These are phyloP conservation scores for Meliscaeva auricollis DNA, from an alignment of 2,888 invertebrate species.

Conservation along the genomic window DNA sequence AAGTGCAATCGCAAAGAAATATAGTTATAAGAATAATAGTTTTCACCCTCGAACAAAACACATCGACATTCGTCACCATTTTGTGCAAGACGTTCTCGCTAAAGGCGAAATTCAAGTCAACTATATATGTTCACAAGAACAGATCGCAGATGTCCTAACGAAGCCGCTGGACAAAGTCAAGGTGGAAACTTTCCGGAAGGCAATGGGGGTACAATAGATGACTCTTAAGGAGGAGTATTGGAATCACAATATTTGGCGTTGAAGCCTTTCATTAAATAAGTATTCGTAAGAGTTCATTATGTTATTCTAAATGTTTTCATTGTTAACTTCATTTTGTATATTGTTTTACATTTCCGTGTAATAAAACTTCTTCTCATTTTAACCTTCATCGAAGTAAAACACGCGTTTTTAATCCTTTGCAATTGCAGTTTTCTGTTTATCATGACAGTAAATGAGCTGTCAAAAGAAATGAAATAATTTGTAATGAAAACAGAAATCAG, in stretches of 20 bases:
- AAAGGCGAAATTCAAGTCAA: slow-evolving; percentile 3
- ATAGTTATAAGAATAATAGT: neutral
- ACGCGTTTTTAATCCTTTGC: no score
- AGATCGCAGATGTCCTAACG: neutral
- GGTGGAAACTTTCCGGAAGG: slow-evolving; percentile 1
- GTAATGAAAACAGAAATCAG: no score
- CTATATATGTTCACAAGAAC: slow-evolving; percentile 4
- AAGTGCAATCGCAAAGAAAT: neutral
- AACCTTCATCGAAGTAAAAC: no score
- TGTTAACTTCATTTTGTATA: no score
- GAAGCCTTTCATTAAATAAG: no score
- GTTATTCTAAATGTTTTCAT: no score
- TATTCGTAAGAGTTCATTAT: no score
- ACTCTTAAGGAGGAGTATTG: neutral
- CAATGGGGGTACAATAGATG: neutral
- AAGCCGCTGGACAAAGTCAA: slow-evolving; percentile 2
- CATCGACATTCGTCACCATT: slow-evolving; percentile 11
- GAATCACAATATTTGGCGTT: neutral
- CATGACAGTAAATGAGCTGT: no score
- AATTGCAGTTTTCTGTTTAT: no score
- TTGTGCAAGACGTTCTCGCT: neutral
- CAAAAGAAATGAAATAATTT: no score
- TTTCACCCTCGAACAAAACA: slow-evolving; percentile 7
- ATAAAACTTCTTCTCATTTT: no score
- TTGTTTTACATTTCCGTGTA: no score